phyloP scores from a whole-genome alignment of 2,888 invertebrate species.

The Empis stercorea region DNA sequence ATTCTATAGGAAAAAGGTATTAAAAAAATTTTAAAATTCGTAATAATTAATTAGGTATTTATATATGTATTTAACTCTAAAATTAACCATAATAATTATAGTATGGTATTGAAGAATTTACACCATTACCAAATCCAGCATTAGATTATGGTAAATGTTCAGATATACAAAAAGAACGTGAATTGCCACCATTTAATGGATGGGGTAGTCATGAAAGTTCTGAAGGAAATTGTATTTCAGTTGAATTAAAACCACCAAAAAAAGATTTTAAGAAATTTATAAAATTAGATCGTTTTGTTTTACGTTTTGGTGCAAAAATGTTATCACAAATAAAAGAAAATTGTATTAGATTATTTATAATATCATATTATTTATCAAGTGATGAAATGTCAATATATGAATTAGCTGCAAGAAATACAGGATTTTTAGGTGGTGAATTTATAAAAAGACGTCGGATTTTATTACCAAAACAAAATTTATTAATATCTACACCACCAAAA shows the following conservation, averaged over 20 bases:
- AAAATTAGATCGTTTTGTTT: constrained; percentile 59
- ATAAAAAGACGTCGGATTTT: constrained; percentile 54
- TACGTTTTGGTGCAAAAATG: constrained; percentile 68
- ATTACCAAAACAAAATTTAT: constrained; percentile 60
- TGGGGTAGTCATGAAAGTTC: constrained; percentile 84
- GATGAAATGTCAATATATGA: constrained; percentile 78
- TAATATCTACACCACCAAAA: constrained; percentile 55
- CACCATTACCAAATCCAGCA: constrained; percentile 20
- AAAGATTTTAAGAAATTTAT: constrained; percentile 70
- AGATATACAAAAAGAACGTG: constrained; percentile 16
- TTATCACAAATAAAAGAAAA: constrained; percentile 57
- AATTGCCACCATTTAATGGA: constrained; percentile 78
- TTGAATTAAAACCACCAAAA: constrained; percentile 65
- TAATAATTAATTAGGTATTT: not conserved
- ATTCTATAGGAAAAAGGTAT: constrained; percentile 56
- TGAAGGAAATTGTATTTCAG: constrained; percentile 69
- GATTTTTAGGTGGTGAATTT: constrained; percentile 51
- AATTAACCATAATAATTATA: constrained; percentile 8
- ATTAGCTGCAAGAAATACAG: constrained; percentile 57
- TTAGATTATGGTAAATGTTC: not conserved
- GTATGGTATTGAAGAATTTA: constrained; percentile 34
- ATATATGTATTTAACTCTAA: not conserved
- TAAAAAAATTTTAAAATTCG: not conserved
- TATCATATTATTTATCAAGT: constrained; percentile 68
- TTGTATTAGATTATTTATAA: constrained; percentile 57